phyloP scores from a whole-genome alignment of 2,888 invertebrate genomes.

The Octodonta nipae region DNA sequence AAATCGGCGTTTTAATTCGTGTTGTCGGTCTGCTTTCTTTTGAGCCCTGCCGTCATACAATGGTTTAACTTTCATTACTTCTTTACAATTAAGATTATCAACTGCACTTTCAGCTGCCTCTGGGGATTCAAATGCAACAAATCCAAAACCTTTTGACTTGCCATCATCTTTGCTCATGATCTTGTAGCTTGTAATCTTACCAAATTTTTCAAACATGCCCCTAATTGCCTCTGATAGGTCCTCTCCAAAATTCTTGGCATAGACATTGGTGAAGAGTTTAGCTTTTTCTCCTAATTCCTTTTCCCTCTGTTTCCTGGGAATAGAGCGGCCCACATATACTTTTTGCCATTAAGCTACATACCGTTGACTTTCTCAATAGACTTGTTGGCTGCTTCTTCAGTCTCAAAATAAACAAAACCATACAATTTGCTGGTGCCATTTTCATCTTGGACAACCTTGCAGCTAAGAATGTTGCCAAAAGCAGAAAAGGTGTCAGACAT shows the following conservation, averaged over 20 bases:
- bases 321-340: conserved; percentile 95
- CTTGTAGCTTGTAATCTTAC: conserved; percentile 81
- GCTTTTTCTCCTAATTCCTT: conserved; percentile 96
- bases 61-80: conserved; percentile 69
- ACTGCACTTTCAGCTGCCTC: conserved; percentile 91
- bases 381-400: conserved; percentile 92
- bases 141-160: conserved; percentile 94
- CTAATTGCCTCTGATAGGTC: conserved; percentile 81
- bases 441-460: conserved; percentile 95
- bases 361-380: conserved; percentile 91
- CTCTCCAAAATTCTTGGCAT: conserved; percentile 97
- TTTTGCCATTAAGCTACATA: conserved; percentile 98
- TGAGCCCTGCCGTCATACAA: conserved; percentile 96
- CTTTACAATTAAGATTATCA: conserved; percentile 75
- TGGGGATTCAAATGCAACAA: conserved; percentile 94
- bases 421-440: conserved; percentile 89
- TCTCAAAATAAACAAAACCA: conserved; percentile 98
- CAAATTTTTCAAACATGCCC: conserved; percentile 85
- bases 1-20: conserved; percentile 92
- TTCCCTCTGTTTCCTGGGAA: conserved; percentile 94
- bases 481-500: conserved; percentile 99
- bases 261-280: conserved; percentile 93
- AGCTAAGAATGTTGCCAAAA: conserved; percentile 96
- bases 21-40: conserved; percentile 94
- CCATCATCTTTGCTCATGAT: conserved; percentile 89